Conservation (phyloP, 2,797 vertebrate genomes). For the Pseudopleuronectes americanus region DNA sequence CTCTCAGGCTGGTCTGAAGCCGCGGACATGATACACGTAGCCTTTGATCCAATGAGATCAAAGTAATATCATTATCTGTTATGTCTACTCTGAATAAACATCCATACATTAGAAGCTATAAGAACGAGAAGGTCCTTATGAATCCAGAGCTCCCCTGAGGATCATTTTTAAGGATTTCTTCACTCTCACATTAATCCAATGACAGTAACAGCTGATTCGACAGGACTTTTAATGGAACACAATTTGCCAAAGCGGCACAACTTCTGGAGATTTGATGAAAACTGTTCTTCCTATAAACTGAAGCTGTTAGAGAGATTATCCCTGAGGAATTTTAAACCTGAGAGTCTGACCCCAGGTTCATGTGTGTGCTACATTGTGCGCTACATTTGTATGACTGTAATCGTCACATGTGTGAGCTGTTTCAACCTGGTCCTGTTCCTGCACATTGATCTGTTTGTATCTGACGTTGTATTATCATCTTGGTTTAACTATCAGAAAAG, state of each 20-base stretch:
- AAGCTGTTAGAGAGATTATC: too few species aligned
- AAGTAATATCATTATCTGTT: not conserved
- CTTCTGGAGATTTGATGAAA: too few species aligned
- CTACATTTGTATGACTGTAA: too few species aligned
- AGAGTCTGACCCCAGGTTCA: too few species aligned
- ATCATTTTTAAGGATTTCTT: not conserved
- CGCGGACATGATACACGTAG: not conserved
- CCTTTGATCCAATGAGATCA: not conserved
- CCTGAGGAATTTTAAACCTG: too few species aligned
- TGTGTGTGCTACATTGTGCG: too few species aligned
- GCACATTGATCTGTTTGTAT: too few species aligned
- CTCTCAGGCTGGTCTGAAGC: slow-evolving; percentile 1
- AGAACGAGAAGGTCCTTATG: not conserved
- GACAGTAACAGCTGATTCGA: not conserved
- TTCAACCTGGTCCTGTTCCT: too few species aligned
- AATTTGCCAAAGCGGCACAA: not conserved
- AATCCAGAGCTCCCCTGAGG: not conserved
- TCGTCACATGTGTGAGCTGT: too few species aligned
- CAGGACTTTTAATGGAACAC: not conserved
- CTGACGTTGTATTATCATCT: too few species aligned
- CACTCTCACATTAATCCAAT: not conserved
- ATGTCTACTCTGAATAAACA: not conserved
- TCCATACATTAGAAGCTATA: not conserved
- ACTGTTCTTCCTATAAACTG: too few species aligned
- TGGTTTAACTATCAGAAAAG: too few species aligned